phyloP scores from a whole-genome alignment of 1,140 invertebrate genomes.

The Popillia japonica region DNA sequence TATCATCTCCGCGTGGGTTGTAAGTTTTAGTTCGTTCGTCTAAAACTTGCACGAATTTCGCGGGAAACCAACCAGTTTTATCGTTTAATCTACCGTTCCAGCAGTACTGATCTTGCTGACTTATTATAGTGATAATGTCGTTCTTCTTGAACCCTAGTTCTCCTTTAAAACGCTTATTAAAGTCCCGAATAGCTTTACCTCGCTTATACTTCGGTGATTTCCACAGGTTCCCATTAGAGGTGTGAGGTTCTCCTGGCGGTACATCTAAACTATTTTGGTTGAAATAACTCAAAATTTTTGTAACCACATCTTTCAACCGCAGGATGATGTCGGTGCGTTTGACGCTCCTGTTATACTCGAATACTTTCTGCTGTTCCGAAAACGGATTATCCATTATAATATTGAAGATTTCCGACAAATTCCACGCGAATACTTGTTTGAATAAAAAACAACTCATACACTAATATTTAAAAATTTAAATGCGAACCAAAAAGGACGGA shows the following conservation, averaged over 20 bases:
- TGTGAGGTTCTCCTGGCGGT: background rate
- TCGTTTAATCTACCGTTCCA: conserved; percentile 15
- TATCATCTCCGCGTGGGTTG: conserved; percentile 3
- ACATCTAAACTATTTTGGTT: background rate
- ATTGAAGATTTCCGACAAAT: background rate
- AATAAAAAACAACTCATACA: background rate
- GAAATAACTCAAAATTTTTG: background rate
- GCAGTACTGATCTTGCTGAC: background rate
- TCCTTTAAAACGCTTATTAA: background rate
- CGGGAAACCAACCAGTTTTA: conserved; percentile 32
- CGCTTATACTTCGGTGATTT: background rate
- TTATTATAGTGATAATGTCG: conserved; percentile 16
- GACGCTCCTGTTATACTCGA: background rate
- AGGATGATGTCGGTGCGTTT: background rate
- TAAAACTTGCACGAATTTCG: conserved; percentile 26
- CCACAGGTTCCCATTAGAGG: background rate
- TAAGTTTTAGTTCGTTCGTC: conserved; percentile 26
- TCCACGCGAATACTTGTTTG: background rate
- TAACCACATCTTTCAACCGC: background rate
- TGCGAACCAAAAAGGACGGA: background rate
- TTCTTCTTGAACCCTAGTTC: conserved; percentile 11
- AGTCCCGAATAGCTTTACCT: conserved; percentile 2
- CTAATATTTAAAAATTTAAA: conserved; percentile 16
- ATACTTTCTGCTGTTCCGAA: background rate
- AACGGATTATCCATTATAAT: background rate